A percentile compares a stretch with the other conserved stretches of the same genome.
These are phyloP conservation scores for Doryteuthis pealeii DNA, from an alignment of 1,140 invertebrate species.

Conservation along the genomic window DNA sequence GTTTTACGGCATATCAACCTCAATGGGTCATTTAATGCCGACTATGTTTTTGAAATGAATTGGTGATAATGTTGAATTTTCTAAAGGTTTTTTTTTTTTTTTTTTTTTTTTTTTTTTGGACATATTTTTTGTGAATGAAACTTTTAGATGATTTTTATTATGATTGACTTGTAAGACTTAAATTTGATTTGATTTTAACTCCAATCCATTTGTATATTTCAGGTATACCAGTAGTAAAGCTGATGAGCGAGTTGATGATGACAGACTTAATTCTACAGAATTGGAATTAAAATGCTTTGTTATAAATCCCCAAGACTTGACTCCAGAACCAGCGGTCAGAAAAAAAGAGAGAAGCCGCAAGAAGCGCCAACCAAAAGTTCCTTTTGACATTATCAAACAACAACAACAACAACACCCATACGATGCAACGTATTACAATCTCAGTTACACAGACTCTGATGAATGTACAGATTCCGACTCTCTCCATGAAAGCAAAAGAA, in stretches of 20 bases:
- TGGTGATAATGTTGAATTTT: too few relatives aligned
- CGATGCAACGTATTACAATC: conserved; percentile 37
- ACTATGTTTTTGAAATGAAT: too few relatives aligned
- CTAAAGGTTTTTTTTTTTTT: too few relatives aligned
- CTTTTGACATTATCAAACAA: conserved; percentile 42
- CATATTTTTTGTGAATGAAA: too few relatives aligned
- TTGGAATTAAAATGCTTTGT: not conserved
- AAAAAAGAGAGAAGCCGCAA: not conserved
- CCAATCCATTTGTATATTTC: not conserved
- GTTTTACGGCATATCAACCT: too few relatives aligned
- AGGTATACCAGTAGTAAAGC: not conserved
- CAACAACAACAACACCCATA: too few relatives aligned
- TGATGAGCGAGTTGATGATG: not conserved
- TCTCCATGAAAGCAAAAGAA: conserved; percentile 38
- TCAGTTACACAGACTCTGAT: conserved; percentile 45
- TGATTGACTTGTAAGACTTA: too few relatives aligned
- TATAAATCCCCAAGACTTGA: not conserved
- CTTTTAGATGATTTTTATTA: too few relatives aligned
- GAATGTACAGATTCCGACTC: conserved; percentile 42
- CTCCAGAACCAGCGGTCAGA: not conserved
- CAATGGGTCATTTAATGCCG: too few relatives aligned
- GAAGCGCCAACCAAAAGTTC: not conserved
- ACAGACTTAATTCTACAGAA: not conserved
- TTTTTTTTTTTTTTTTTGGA: too few relatives aligned
- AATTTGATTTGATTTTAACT: not conserved